These are phyloP conservation scores for Pyrgus malvae DNA, from an alignment of 2,888 invertebrate genomes.

Conservation along the genomic window DNA sequence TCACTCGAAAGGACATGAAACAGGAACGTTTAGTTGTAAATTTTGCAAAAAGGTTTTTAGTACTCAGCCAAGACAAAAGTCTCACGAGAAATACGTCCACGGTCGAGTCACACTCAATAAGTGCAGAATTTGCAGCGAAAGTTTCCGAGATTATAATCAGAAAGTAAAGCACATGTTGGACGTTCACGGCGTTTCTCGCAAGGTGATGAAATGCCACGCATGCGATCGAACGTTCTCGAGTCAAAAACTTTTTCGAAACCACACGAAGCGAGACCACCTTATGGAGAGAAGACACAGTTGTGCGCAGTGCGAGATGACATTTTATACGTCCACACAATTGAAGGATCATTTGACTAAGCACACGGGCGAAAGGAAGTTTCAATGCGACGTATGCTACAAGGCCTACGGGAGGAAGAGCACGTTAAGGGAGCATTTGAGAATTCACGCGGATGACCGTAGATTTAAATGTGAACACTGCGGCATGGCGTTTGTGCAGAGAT, in stretches of 20 bases:
- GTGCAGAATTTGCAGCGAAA: constrained; percentile 57
- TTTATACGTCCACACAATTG: constrained; percentile 50
- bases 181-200: constrained; percentile 46
- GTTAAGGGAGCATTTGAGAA: constrained; percentile 39
- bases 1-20: constrained; percentile 52
- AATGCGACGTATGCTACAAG: constrained; percentile 56
- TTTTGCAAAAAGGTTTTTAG: constrained; percentile 70
- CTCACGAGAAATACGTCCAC: constrained; percentile 53
- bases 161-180: constrained; percentile 50
- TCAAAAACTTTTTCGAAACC: constrained; percentile 42
- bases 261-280: constrained; percentile 54
- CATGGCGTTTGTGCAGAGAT: constrained; percentile 26
- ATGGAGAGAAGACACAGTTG: constrained; percentile 46
- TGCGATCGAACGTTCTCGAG: constrained; percentile 52
- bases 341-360: constrained; percentile 58
- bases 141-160: constrained; percentile 49
- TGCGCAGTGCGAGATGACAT: constrained; percentile 45
- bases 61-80: constrained; percentile 60
- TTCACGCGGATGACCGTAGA: constrained; percentile 40
- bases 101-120: constrained; percentile 17
- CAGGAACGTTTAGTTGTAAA: constrained; percentile 53
- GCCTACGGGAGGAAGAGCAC: constrained; percentile 39
- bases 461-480: constrained; percentile 31
- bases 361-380: constrained; percentile 50
- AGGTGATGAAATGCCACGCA: constrained; percentile 48